These are phyloP conservation scores for Allygus modestus DNA, from an alignment of 2,888 invertebrate species.

Conservation along the genomic window DNA sequence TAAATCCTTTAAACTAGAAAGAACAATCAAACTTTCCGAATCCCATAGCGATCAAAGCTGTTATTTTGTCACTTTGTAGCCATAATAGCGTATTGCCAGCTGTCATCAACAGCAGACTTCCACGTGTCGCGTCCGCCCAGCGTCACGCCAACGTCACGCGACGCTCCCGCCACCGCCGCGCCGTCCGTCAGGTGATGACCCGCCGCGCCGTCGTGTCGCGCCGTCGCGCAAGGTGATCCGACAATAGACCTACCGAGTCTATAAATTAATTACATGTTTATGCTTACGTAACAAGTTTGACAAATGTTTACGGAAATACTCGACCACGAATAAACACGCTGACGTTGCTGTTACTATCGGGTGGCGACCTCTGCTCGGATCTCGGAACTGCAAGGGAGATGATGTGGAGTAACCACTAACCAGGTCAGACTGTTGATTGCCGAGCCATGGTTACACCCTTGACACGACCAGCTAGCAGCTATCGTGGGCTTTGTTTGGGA, in stretches of 20 bases:
- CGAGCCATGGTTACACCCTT: not conserved
- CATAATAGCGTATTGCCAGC: too few species aligned
- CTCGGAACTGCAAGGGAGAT: not conserved
- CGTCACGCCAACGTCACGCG: too few species aligned
- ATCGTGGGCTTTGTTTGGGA: not conserved
- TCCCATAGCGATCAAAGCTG: too few species aligned
- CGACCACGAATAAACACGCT: not conserved
- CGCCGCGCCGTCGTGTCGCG: too few species aligned
- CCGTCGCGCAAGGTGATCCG: too few species aligned
- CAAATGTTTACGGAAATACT: conserved; percentile 9
- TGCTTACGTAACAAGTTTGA: not conserved
- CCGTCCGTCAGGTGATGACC: too few species aligned
- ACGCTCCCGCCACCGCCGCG: too few species aligned
- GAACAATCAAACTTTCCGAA: too few species aligned
- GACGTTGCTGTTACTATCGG: not conserved
- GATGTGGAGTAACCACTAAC: not conserved
- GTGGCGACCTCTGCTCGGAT: not conserved
- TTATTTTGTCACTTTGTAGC: too few species aligned
- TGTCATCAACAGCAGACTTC: conserved; percentile 3
- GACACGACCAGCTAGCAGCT: not conserved
- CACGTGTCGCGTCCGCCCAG: not conserved
- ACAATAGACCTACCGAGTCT: not conserved
- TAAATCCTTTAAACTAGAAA: too few species aligned
- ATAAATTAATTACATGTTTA: not conserved
- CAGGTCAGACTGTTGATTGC: not conserved